phyloP scores from a whole-genome alignment of 2,888 invertebrate genomes.

The Caenorhabditis sp. region DNA sequence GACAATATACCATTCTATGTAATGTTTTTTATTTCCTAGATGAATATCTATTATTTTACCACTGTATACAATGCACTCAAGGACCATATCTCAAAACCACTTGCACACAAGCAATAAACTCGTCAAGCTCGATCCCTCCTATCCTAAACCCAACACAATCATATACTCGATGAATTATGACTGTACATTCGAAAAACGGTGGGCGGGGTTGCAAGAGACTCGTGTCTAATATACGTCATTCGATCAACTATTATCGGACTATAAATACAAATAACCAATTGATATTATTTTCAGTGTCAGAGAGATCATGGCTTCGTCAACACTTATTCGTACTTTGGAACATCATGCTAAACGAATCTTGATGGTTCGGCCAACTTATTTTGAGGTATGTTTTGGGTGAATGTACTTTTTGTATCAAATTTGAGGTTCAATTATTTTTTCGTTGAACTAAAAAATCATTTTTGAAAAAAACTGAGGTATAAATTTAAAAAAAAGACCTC shows the following conservation, averaged over 20 bases:
- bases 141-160: background rate
- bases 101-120: background rate
- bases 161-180: background rate
- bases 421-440: too few relatives aligned
- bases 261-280: constrained; percentile 32
- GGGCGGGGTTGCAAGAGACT: background rate
- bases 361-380: constrained; percentile 68
- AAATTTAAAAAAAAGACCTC: too few relatives aligned
- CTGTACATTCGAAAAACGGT: background rate
- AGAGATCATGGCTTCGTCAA: constrained; percentile 13
- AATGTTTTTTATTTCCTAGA: too few relatives aligned
- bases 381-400: constrained; percentile 37
- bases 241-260: constrained; percentile 31
- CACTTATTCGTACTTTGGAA: constrained; percentile 33
- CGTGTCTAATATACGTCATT: constrained; percentile 19
- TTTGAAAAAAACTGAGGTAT: too few relatives aligned
- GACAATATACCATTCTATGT: too few relatives aligned
- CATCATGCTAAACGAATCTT: constrained; percentile 53
- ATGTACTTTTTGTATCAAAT: too few relatives aligned
- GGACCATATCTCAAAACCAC: too few relatives aligned
- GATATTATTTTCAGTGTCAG: background rate
- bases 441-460: too few relatives aligned
- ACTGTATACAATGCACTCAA: too few relatives aligned
- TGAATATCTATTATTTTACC: too few relatives aligned
- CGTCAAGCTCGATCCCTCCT: background rate